Percentiles rank a stretch among this genome's conserved stretches.
These are phyloP conservation scores for Meandrusa payeni DNA, from an alignment of 2,888 invertebrate genomes.

Conservation along the genomic window DNA sequence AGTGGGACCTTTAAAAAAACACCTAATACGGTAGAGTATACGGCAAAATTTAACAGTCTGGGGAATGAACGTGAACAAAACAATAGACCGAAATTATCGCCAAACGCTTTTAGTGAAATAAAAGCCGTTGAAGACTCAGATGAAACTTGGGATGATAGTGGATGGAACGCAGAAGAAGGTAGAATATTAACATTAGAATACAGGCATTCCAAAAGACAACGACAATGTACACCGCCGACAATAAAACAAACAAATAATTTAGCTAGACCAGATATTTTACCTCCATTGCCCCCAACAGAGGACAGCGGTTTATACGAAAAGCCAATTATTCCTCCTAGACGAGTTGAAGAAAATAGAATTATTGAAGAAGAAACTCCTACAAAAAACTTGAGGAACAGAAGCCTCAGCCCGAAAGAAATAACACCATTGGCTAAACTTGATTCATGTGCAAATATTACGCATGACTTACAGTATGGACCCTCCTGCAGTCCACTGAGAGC, in stretches of 20 bases:
- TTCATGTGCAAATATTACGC: slow-evolving; percentile 39
- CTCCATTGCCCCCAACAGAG: slow-evolving; percentile 81
- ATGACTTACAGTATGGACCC: slow-evolving; percentile 51
- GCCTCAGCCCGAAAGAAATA: slow-evolving; percentile 73
- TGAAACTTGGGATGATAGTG: slow-evolving; percentile 55
- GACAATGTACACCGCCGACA: slow-evolving; percentile 79
- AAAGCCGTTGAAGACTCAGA: slow-evolving; percentile 53
- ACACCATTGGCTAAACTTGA: slow-evolving; percentile 45
- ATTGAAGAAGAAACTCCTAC: slow-evolving; percentile 62
- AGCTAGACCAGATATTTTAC: slow-evolving; percentile 85
- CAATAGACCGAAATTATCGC: slow-evolving; percentile 59
- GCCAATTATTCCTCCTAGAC: slow-evolving; percentile 78
- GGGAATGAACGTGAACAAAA: slow-evolving; percentile 87
- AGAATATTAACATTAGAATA: slow-evolving; percentile 86
- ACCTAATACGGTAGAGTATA: slow-evolving; percentile 51
- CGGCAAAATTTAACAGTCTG: slow-evolving; percentile 83
- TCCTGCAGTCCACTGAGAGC: slow-evolving; percentile 67
- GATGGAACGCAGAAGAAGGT: slow-evolving; percentile 79
- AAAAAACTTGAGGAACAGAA: slow-evolving; percentile 87
- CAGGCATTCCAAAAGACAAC: slow-evolving; percentile 87
- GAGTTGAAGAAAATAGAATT: slow-evolving; percentile 53
- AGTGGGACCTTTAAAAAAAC: slow-evolving; percentile 86
- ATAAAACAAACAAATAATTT: slow-evolving; percentile 67
- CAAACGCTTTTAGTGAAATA: slow-evolving; percentile 49
- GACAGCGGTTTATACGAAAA: slow-evolving; percentile 80